Base-by-base conservation (phyloP, 1,140 invertebrate species). In the Drosophila chauvacae region DNA sequence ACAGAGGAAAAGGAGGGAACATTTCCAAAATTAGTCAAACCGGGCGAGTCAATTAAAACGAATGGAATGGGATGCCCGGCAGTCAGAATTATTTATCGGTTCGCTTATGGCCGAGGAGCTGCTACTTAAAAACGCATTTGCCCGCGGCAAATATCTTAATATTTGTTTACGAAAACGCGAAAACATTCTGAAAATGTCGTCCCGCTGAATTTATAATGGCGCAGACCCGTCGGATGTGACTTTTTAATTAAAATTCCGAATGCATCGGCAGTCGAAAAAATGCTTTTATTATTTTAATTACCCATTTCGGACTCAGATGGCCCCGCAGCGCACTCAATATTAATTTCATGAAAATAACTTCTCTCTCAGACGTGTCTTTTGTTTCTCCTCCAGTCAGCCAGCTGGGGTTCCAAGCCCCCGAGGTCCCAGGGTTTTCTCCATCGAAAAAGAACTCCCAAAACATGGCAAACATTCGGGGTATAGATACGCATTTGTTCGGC, bases 201-300 rank as follows among this genome's bases (percentile, higher is more conserved):
- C 23, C n/a, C 50, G 44, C 65, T 11, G 64, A 88, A 84, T 88
- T 88, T 90, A 88, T 78, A 75, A 59, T 47, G 23, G 41, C 60
- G 26, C 60, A 39, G 48, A 30, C n/a, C 63, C 20, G 58, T 42
- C 61, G 59, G 55, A 71, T 56, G 84, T 73, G 80, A 90, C 73
- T 84, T 88, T 88, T 87, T 81, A 79, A 90, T 88, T 90, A 90
- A 88, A 84, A 88, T 88, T 88, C 84, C 85, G 72, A 66, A 45
- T 63, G 81, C 84, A 80, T 71, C 50, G 60, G 50, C 39, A 51
- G 65, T 71, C 71, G 33, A 76, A 87, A 80, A 88, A 88, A 88
- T 90, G 85, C 86, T 90, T 90, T 90, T 85, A 90, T 90, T 90
- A 90, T 90, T 90, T 90, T 90, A 90, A 90, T 90, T 90, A 90